A percentile compares a stretch with the other conserved stretches of the same genome.
Evolutionary conservation across 2,888 invertebrate genomes (phyloP).

Genomic region (Ischnus inquisitorius): DNA sequence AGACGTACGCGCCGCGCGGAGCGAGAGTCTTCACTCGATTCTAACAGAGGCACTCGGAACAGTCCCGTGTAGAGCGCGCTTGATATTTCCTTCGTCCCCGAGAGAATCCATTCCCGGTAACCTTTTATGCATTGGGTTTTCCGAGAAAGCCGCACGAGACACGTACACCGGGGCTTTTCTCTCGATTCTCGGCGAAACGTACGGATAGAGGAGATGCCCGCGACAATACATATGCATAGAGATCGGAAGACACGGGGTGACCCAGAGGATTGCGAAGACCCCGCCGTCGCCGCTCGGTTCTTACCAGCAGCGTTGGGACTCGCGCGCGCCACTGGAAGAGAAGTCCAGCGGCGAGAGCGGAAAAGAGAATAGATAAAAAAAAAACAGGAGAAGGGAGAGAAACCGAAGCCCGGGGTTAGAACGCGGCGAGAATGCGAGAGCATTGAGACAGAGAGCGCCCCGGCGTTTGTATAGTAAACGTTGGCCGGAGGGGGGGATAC

Average conservation of each 20-base stretch:
- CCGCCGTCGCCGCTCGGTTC: background rate
- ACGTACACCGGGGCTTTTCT: background rate
- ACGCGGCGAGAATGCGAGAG: conserved; percentile 39
- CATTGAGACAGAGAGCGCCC: background rate
- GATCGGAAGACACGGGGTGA: background rate
- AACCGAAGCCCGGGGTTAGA: conserved; percentile 19
- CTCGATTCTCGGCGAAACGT: conserved; percentile 10
- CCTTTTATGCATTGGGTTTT: conserved; percentile 9
- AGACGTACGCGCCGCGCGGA: background rate
- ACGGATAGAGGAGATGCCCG: background rate
- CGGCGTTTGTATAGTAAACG: conserved; percentile 26
- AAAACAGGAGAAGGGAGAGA: conserved; percentile 25
- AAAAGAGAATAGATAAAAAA: conserved; percentile 8
- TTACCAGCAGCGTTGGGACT: background rate
- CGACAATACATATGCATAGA: conserved; percentile 43
- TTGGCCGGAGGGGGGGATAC: background rate
- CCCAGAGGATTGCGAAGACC: conserved; percentile 3
- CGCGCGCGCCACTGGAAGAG: background rate
- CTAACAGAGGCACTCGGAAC: conserved; percentile 30
- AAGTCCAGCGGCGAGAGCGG: conserved; percentile 22
- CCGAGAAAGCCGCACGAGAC: background rate
- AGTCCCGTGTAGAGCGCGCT: conserved; percentile 22
- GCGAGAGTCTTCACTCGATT: conserved; percentile 7
- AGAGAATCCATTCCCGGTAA: conserved; percentile 30
- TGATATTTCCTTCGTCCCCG: conserved; percentile 46